Base-by-base conservation (phyloP, 2,888 invertebrate species). In the Synanthedon andrenaeformis region DNA sequence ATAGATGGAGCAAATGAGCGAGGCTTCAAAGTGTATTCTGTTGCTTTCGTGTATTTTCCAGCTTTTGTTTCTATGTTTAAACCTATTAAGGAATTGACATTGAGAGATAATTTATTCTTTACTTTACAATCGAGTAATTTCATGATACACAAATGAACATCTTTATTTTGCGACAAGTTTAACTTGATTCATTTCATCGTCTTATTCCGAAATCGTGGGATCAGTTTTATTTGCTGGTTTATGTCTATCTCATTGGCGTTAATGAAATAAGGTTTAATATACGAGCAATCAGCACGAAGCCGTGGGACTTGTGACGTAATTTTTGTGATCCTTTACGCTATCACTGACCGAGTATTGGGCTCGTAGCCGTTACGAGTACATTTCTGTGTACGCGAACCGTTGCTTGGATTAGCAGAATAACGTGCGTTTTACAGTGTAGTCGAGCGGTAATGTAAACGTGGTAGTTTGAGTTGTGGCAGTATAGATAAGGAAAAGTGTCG, bases 301-400 rank as follows among this genome's bases (percentile, higher is more conserved):
- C 51, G 60, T 58, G 54, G 55, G 54, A 56, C 49, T 60, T 57
- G 63, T 74, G 75, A 77, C 72, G 73, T 74, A 69, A 75, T 65
- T 62, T 66, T 69, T 57, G 56, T 61, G 66, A 64, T 69, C 67
- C 65, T 71, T 23, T 65, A 62, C 63, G 63, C 63, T 69, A 68
- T 69, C 68, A 62, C 56, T 55, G 64, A 57, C 63, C 59, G 58
- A 58, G 63, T 60, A 63, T 57, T 60, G 59, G 57, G 62, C 55
- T 59, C 54, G 56, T 58, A 61, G 28, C 19, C 42, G 42, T 48
- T 52, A 51, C 35, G 51, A 56, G 35, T 55, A 50, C 55, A 55
- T 53, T 51, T 48, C 53, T 49, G 57, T 51, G 59, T 53, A 61
- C 61, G 67, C 60, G 63, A 61, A 59, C 60, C 65, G 71, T 69